These are phyloP conservation scores for Mormoops blainvillei DNA, from an alignment of 2,113 vertebrate species.

Conservation along the genomic window DNA sequence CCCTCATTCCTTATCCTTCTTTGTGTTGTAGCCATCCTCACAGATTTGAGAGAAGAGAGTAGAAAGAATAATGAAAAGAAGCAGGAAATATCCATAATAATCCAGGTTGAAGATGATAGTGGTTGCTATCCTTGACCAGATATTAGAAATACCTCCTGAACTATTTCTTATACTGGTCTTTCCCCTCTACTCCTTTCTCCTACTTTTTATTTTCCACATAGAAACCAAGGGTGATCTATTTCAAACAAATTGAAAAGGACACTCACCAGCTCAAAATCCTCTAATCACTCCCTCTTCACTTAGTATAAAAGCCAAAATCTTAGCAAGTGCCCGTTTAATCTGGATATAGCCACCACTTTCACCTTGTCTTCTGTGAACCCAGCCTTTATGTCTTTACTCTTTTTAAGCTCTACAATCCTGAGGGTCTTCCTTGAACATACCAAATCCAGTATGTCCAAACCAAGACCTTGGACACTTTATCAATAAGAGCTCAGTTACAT, in stretches of 20 bases:
- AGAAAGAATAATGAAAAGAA: not conserved
- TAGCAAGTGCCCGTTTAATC: not conserved
- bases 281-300: not conserved
- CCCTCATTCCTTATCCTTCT: not conserved
- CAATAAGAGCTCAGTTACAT: not conserved
- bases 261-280: not conserved
- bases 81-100: not conserved
- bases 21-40: not conserved
- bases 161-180: not conserved
- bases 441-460: not conserved
- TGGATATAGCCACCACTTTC: not conserved
- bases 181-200: not conserved
- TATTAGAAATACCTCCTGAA: not conserved
- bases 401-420: not conserved
- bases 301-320: not conserved
- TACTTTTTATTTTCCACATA: not conserved
- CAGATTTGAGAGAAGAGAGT: not conserved
- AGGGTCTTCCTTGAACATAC: not conserved
- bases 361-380: not conserved
- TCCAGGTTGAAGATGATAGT: not conserved
- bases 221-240: not conserved
- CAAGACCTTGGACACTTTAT: not conserved
- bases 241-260: not conserved
- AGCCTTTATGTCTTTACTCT: not conserved
- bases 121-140: not conserved